A percentile compares a stretch with the other conserved stretches of the same genome.
Evolutionary conservation across 2,888 invertebrate species (phyloP).

Genomic region (Cyrtodaria siliqua): DNA sequence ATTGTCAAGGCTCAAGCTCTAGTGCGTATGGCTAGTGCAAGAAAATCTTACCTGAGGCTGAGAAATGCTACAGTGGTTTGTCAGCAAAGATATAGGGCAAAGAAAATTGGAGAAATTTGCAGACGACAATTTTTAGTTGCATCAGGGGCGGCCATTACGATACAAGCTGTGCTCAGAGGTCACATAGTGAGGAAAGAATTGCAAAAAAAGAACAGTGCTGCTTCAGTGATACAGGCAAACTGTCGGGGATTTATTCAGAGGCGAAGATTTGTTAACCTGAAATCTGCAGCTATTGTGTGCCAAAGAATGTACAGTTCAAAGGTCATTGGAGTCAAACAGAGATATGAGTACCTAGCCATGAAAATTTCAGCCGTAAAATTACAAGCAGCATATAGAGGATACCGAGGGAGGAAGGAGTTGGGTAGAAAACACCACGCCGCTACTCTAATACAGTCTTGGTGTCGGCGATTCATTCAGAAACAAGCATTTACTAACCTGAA

Average conservation of each 20-base stretch:
- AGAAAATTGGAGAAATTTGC: not conserved
- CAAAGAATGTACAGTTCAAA: slow-evolving; percentile 30
- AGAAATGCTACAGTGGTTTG: slow-evolving; percentile 51
- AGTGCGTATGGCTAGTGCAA: slow-evolving; percentile 29
- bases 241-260: slow-evolving; percentile 39
- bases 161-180: slow-evolving; percentile 65
- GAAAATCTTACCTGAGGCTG: slow-evolving; percentile 26
- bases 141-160: slow-evolving; percentile 60
- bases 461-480: slow-evolving; percentile 27
- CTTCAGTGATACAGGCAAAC: slow-evolving; percentile 65
- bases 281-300: slow-evolving; percentile 43
- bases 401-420: slow-evolving; percentile 35
- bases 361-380: slow-evolving; percentile 64
- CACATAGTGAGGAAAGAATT: slow-evolving; percentile 36
- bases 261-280: slow-evolving; percentile 24
- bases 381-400: slow-evolving; percentile 59
- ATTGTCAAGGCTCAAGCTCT: slow-evolving; percentile 62
- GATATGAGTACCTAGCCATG: slow-evolving; percentile 39
- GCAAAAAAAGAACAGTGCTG: slow-evolving; percentile 32
- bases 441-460: slow-evolving; percentile 63
- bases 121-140: slow-evolving; percentile 41
- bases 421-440: slow-evolving; percentile 41
- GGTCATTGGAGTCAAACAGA: slow-evolving; percentile 1
- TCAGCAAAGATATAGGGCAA: slow-evolving; percentile 28
- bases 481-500: slow-evolving; percentile 31